Conservation (phyloP, 2,888 invertebrate species). For the Conistra vaccinii region DNA sequence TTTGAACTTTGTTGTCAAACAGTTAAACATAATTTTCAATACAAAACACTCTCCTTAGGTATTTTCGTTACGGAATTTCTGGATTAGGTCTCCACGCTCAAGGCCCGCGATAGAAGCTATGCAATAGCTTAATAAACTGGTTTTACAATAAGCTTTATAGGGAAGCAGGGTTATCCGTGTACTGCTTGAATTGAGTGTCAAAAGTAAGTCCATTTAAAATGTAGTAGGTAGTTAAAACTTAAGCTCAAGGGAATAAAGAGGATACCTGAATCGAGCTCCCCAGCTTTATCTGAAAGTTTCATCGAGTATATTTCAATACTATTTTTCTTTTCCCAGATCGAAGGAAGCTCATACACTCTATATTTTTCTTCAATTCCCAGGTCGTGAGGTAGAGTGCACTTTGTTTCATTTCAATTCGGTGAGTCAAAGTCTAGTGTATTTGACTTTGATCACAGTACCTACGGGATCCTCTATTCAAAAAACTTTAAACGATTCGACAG, state of each 20-base stretch:
- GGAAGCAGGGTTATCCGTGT: background rate
- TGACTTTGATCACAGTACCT: slow-evolving; percentile 57
- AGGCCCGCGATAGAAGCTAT: too few species aligned
- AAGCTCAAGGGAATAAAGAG: background rate
- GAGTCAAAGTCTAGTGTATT: slow-evolving; percentile 49
- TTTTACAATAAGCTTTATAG: background rate
- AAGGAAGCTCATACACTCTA: slow-evolving; percentile 46
- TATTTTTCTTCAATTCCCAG: slow-evolving; percentile 61
- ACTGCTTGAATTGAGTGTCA: background rate
- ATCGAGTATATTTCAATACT: slow-evolving; percentile 20
- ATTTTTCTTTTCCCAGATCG: slow-evolving; percentile 25
- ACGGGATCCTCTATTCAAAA: slow-evolving; percentile 9
- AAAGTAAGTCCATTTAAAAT: background rate
- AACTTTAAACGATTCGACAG: slow-evolving; percentile 32
- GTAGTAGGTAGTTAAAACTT: background rate
- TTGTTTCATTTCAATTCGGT: slow-evolving; percentile 61
- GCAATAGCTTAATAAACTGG: too few species aligned
- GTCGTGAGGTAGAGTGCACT: slow-evolving; percentile 45
- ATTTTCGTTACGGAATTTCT: too few species aligned
- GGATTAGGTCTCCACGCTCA: too few species aligned
- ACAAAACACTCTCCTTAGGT: too few species aligned
- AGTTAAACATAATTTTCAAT: too few species aligned
- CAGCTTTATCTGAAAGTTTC: slow-evolving; percentile 10
- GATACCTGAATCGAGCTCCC: slow-evolving; percentile 3
- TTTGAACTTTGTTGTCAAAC: too few species aligned